These are phyloP conservation scores for Ochlodes sylvanus DNA, from an alignment of 2,888 invertebrate genomes.

Conservation along the genomic window DNA sequence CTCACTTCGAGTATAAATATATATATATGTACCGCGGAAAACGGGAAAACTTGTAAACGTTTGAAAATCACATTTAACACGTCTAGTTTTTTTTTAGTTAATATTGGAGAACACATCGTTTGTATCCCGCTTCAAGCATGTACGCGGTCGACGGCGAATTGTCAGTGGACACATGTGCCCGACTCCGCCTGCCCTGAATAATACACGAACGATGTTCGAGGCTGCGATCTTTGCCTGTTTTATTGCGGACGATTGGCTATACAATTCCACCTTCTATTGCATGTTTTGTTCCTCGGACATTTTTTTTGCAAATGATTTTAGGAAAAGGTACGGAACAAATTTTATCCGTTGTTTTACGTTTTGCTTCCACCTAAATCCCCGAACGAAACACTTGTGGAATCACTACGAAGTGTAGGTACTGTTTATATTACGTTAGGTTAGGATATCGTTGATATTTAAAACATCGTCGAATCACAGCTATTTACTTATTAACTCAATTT, in stretches of 20 bases:
- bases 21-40: conserved; percentile 10
- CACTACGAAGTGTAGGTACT: neutral
- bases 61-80: conserved; percentile 27
- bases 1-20: conserved; percentile 13
- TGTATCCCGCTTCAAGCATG: conserved; percentile 47
- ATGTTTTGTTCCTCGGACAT: conserved; percentile 47
- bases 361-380: neutral
- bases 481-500: too few relatives aligned
- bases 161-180: conserved; percentile 72
- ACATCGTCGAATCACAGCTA: too few relatives aligned
- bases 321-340: conserved; percentile 24
- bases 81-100: conserved; percentile 7
- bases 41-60: conserved; percentile 25
- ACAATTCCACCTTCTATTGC: conserved; percentile 54
- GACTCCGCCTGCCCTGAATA: conserved; percentile 66
- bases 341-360: conserved; percentile 16
- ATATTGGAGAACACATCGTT: conserved; percentile 43
- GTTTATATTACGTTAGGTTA: neutral
- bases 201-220: conserved; percentile 69
- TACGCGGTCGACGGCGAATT: conserved; percentile 56
- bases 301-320: conserved; percentile 50
- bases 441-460: neutral
- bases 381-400: conserved; percentile 4
- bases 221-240: conserved; percentile 67
- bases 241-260: conserved; percentile 73